Conservation (phyloP, 2,797 vertebrate species). For the Chaunax sp. region DNA sequence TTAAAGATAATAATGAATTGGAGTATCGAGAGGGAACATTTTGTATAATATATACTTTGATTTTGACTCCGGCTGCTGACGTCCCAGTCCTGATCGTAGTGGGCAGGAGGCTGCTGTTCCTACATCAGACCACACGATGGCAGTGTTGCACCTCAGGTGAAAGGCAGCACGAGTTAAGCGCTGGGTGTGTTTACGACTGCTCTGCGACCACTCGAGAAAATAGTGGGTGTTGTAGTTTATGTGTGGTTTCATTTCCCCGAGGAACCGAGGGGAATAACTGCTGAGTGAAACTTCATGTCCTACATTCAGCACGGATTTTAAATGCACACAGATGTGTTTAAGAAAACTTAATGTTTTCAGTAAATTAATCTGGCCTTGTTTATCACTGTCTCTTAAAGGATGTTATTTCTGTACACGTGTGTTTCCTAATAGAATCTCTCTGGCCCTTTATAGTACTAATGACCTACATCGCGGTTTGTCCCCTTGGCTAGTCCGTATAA, state of each 20-base stretch:
- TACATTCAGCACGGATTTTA: neutral
- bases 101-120: neutral
- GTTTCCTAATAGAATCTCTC: neutral
- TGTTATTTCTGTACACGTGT: neutral
- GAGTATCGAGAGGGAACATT: neutral
- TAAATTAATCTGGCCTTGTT: neutral
- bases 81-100: neutral
- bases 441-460: too few relatives aligned
- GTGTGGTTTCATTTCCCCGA: neutral
- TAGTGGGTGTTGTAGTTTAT: slow-evolving; percentile 11
- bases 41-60: too few relatives aligned
- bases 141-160: slow-evolving; percentile 36
- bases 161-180: neutral
- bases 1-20: neutral
- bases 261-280: neutral
- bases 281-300: neutral
- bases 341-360: neutral
- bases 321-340: neutral
- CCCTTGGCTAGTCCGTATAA: too few relatives aligned
- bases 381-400: neutral
- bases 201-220: neutral
- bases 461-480: too few relatives aligned
- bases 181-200: slow-evolving; percentile 39
- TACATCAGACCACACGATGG: slow-evolving; percentile 46
- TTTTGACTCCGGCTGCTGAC: slow-evolving; percentile 4